These are phyloP conservation scores for Agrenia bidenticulata DNA, from an alignment of 2,888 invertebrate species.

Conservation along the genomic window DNA sequence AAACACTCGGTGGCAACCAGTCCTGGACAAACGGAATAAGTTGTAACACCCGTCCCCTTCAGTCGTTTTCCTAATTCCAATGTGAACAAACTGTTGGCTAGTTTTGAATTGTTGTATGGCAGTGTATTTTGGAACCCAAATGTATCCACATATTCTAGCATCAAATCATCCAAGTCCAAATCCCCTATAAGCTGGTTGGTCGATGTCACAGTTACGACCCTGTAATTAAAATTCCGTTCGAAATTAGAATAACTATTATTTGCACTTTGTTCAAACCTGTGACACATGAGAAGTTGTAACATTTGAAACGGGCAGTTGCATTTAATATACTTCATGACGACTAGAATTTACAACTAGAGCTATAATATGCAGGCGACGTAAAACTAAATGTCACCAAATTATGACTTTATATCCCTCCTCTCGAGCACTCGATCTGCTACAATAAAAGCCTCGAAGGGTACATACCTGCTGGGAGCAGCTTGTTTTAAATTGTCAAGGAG, in stretches of 20 bases:
- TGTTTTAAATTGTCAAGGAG: constrained; percentile 68
- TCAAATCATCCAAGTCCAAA: constrained; percentile 51
- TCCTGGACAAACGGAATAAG: constrained; percentile 49
- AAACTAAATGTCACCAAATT: too few species aligned
- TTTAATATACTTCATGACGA: too few species aligned
- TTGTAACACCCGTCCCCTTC: constrained; percentile 34
- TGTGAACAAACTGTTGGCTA: constrained; percentile 54
- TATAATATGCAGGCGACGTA: too few species aligned
- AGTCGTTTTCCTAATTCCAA: constrained; percentile 52
- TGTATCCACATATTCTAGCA: constrained; percentile 26
- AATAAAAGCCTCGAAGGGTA: too few species aligned
- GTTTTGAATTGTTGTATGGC: constrained; percentile 55
- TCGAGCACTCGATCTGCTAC: too few species aligned
- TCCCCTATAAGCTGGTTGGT: constrained; percentile 52
- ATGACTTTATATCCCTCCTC: too few species aligned
- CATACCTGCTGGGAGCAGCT: constrained; percentile 66
- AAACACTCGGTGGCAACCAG: constrained; percentile 39
- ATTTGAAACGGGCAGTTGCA: too few species aligned
- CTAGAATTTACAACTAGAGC: too few species aligned
- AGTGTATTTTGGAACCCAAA: constrained; percentile 38
- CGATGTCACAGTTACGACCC: constrained; percentile 54
- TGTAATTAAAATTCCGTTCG: too few species aligned
- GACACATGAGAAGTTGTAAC: too few species aligned
- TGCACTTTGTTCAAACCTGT: too few species aligned
- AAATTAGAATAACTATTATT: too few species aligned